A percentile compares a stretch with the other conserved stretches of the same genome.
phyloP scores from a whole-genome alignment of 2,888 invertebrate species.

The Operophtera brumata region DNA sequence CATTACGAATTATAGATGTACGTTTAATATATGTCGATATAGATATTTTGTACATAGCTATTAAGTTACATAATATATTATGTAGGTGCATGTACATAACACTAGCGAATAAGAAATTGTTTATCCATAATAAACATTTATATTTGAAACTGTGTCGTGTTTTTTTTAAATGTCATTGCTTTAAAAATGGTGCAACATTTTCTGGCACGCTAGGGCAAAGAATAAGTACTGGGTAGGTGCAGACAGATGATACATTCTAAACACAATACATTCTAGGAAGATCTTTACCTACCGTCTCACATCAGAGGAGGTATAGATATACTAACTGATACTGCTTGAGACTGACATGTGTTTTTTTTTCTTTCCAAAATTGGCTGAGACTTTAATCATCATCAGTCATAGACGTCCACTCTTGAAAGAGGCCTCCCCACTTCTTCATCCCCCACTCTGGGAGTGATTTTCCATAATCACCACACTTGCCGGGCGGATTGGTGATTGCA shows the following conservation, averaged over 20 bases:
- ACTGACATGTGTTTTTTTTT: too few species aligned
- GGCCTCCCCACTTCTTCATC: too few species aligned
- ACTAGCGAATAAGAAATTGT: conserved; percentile 43
- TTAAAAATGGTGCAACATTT: conserved; percentile 3
- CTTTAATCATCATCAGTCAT: too few species aligned
- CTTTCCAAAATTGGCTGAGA: too few species aligned
- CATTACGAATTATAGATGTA: conserved; percentile 5
- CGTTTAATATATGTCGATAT: too few species aligned
- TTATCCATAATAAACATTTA: conserved; percentile 58
- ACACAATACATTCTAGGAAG: neutral
- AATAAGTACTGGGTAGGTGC: neutral
- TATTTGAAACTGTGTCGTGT: conserved; percentile 39
- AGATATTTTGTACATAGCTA: conserved; percentile 34
- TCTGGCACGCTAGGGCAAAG: conserved; percentile 13
- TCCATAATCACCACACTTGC: too few species aligned
- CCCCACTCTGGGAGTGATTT: too few species aligned
- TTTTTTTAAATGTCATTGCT: conserved; percentile 10
- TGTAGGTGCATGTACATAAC: conserved; percentile 56
- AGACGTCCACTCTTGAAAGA: too few species aligned
- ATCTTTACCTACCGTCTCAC: neutral
- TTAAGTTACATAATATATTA: conserved; percentile 24
- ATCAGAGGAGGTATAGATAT: too few species aligned
- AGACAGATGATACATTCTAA: conserved; percentile 1
- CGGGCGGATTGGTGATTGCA: too few species aligned
- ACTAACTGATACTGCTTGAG: too few species aligned